These are phyloP conservation scores for Galleria mellonella DNA, from an alignment of 1,140 invertebrate genomes.

Conservation along the genomic window DNA sequence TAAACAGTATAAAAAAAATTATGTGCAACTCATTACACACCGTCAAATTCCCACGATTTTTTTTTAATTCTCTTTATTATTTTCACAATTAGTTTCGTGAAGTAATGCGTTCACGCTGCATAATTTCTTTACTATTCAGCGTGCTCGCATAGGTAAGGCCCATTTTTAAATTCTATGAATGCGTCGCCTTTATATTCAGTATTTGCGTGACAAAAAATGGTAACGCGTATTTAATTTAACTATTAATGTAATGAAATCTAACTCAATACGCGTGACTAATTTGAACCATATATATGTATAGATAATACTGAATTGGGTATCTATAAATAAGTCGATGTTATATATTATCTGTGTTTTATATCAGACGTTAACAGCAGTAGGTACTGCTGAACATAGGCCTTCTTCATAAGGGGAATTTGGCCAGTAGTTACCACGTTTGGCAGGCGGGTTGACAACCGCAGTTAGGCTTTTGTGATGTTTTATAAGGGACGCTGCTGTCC, in stretches of 20 bases:
- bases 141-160: constrained; percentile 21
- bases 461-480: no score
- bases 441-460: no score
- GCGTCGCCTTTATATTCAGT: constrained; percentile 16
- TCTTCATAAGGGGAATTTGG: no score
- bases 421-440: no score
- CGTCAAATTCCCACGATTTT: constrained; percentile 61
- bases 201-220: constrained; percentile 17
- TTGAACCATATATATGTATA: no score
- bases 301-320: no score
- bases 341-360: no score
- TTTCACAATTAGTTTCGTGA: constrained; percentile 60
- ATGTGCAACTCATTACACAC: constrained; percentile 60
- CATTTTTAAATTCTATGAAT: constrained; percentile 44
- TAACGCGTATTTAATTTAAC: constrained; percentile 46
- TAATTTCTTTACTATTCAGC: constrained; percentile 48
- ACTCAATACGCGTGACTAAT: no score
- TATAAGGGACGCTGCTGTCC: no score
- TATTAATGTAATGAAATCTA: constrained; percentile 7
- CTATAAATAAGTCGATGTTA: no score
- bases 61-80: constrained; percentile 51
- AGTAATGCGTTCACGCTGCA: constrained; percentile 69
- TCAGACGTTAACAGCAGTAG: no score
- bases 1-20: constrained; percentile 46
- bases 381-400: no score